A percentile compares a stretch with the other conserved stretches of the same genome.
Evolutionary conservation across 2,113 vertebrate species (phyloP).

Genomic region (Narcine bancroftii): DNA sequence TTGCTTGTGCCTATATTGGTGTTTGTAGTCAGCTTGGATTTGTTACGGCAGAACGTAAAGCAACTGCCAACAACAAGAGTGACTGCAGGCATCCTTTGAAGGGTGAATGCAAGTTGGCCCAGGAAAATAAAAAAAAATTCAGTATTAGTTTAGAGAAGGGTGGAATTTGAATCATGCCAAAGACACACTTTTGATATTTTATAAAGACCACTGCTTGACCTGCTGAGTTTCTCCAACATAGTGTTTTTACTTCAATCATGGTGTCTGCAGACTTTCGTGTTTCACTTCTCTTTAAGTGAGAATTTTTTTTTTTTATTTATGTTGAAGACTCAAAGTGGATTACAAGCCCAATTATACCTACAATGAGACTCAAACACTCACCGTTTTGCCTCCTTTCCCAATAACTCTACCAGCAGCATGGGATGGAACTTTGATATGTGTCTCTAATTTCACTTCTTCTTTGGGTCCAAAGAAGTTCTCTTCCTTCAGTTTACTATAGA

Average conservation of each 20-base stretch:
- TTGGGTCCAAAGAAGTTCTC: conserved; percentile 98
- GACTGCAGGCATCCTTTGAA: no score
- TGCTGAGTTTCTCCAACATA: no score
- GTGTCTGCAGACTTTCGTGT: no score
- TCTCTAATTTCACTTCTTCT: conserved; percentile 95
- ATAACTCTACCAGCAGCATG: conserved; percentile 95
- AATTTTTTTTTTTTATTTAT: no score
- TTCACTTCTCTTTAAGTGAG: no score
- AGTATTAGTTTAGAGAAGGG: neutral
- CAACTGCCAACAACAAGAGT: no score
- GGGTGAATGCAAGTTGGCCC: no score
- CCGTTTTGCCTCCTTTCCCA: conserved; percentile 97
- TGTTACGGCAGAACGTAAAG: no score
- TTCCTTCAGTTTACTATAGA: conserved; percentile 92
- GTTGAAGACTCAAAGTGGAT: neutral
- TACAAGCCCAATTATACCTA: neutral
- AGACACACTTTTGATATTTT: neutral
- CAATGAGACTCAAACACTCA: conserved; percentile 53
- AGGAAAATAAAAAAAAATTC: neutral
- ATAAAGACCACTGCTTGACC: no score
- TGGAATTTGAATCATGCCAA: neutral
- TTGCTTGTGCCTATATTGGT: no score
- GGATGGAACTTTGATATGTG: conserved; percentile 95
- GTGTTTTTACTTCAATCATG: no score
- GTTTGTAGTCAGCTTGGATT: no score